Percentiles rank a stretch among this genome's conserved stretches.
Conservation (phyloP, 2,888 invertebrate genomes). For the Oxystoma pomonae region DNA sequence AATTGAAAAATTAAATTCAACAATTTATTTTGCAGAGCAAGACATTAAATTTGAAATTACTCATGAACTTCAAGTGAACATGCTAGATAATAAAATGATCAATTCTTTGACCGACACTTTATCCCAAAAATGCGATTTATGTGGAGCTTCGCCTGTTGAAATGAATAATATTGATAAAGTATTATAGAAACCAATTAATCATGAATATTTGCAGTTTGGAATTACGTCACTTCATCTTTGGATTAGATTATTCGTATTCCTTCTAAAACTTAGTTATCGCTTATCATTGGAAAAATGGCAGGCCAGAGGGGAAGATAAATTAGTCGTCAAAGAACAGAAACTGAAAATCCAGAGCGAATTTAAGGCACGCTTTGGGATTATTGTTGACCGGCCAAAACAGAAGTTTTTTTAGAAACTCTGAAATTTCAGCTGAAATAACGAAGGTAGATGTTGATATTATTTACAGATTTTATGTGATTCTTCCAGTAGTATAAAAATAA, state of each 20-base stretch:
- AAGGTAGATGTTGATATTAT: background rate
- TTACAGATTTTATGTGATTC: constrained; percentile 1
- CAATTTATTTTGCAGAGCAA: background rate
- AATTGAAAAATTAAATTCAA: background rate
- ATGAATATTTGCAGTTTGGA: constrained; percentile 4
- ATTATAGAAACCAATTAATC: constrained; percentile 5
- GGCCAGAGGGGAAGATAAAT: constrained; percentile 1
- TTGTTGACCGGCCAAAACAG: background rate
- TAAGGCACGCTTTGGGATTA: background rate
- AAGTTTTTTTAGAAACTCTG: constrained; percentile 9
- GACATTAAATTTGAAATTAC: background rate
- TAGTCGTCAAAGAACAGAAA: background rate
- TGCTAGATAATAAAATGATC: constrained; percentile 10
- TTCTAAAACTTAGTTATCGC: constrained; percentile 5
- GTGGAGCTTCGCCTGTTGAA: constrained; percentile 1
- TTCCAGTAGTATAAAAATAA: background rate
- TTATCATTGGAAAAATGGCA: constrained; percentile 9
- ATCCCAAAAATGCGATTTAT: constrained; percentile 7
- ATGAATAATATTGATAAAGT: constrained; percentile 10
- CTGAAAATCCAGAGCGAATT: constrained; percentile 4
- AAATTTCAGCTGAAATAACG: constrained; percentile 6
- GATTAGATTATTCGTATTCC: constrained; percentile 8
- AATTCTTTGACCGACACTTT: constrained; percentile 8
- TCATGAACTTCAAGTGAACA: constrained; percentile 9
- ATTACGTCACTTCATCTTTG: constrained; percentile 8